Conservation (phyloP, 2,797 vertebrate genomes). For the Sebastes melanostomus region DNA sequence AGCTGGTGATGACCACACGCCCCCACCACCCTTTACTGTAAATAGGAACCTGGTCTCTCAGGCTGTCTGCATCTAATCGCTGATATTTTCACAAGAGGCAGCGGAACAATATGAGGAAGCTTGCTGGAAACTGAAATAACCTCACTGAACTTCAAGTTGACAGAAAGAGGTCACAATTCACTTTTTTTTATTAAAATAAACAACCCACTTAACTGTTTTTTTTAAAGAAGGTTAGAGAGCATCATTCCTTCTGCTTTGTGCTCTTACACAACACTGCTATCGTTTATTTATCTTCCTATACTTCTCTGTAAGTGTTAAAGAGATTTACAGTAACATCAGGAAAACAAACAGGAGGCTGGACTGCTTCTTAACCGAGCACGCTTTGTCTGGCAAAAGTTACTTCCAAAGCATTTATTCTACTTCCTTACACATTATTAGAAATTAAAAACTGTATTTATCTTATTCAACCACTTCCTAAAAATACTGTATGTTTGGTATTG, state of each 20-base stretch:
- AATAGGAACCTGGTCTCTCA: slow-evolving; percentile 38
- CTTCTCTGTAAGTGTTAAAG: no score
- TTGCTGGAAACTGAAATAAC: slow-evolving; percentile 44
- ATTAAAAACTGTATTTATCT: neutral
- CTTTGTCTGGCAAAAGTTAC: no score
- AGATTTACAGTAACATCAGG: no score
- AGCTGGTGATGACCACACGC: neutral
- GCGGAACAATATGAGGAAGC: slow-evolving; percentile 73
- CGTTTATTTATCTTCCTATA: no score
- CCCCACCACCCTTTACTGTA: slow-evolving; percentile 10
- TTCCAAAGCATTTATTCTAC: neutral
- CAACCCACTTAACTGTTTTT: neutral
- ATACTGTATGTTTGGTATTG: neutral
- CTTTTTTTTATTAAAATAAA: neutral
- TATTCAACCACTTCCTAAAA: neutral
- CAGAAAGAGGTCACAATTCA: slow-evolving; percentile 22
- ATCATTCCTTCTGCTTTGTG: neutral
- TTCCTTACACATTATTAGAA: neutral
- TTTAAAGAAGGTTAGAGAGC: neutral
- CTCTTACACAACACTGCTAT: neutral
- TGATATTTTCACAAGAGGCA: slow-evolving; percentile 27
- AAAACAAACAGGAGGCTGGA: neutral
- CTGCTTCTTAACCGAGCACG: no score
- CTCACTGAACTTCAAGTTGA: slow-evolving; percentile 5
- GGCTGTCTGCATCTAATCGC: slow-evolving; percentile 52